These are phyloP conservation scores for Tonatia bakeri DNA, from an alignment of 2,113 vertebrate genomes.

Conservation along the genomic window DNA sequence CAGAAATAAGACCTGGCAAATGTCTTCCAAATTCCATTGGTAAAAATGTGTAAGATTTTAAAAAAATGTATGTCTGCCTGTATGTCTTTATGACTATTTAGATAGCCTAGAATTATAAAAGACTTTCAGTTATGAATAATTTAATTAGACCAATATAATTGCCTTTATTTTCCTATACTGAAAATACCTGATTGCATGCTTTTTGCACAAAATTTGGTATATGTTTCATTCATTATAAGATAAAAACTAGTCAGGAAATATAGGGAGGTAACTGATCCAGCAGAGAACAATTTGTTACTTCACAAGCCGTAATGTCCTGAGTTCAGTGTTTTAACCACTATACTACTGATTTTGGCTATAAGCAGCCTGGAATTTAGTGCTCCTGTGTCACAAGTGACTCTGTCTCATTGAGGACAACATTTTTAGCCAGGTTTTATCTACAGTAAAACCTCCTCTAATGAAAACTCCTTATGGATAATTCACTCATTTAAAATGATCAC, in stretches of 20 bases:
- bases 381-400: background rate
- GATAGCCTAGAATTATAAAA: background rate
- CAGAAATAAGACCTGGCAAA: background rate
- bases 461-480: background rate
- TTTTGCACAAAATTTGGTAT: background rate
- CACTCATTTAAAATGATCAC: background rate
- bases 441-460: background rate
- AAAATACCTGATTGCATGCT: background rate
- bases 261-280: background rate
- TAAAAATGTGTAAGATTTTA: background rate
- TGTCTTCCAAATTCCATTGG: background rate
- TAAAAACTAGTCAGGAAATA: background rate
- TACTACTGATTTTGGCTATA: background rate
- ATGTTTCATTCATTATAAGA: background rate
- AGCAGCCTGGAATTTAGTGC: background rate
- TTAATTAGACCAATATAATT: background rate
- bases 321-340: background rate
- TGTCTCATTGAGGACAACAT: background rate
- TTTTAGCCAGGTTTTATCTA: background rate
- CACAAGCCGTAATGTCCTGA: background rate
- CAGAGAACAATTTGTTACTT: background rate
- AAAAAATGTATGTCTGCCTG: background rate
- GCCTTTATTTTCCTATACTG: background rate
- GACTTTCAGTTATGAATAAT: background rate
- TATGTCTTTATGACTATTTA: background rate